Evolutionary conservation across 2,797 vertebrate species (phyloP), one percentile per base, ranked within the genome.

Genomic region (Dendrocincla tyrannina): DNA sequence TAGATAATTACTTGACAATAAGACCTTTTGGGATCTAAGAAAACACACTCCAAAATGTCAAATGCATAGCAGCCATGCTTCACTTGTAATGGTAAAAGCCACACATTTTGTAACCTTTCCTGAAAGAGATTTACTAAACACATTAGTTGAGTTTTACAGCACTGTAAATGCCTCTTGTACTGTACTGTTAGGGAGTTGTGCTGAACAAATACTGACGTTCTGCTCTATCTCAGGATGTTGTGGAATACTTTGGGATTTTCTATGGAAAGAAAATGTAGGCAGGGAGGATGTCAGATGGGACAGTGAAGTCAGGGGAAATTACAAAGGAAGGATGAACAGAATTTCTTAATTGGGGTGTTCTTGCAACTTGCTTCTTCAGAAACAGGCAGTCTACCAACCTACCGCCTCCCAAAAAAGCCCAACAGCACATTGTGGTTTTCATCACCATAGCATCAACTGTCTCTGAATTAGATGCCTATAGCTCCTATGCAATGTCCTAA

Each of bases 11-110:
- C 58, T 59, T 33, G 82, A 69, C 49, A 80, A 91, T 94, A 92
- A 88, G 73, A 86, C 91, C 92, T 91, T 86, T 94, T 42, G 93
- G 30, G 66, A 52, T 78, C 73, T 83, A 12, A 46, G 85, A 91
- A 94, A 93, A 81, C 64, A 76, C 35, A n/a, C 55, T 93, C 16
- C 18, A 62, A 94, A 96, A 94, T 96, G 91, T 92, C 92, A 94
- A 67, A 81, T 53, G 63, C 63, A 64, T 63, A 70, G 79, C 93
- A 92, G 59, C 27, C 47, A 9, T 41, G 76, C 11, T 24, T 84
- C 79, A 93, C 88, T 67, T 90, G 32, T 24, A 56, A 56, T 41
- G 85, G 79, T 69, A 42, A 88, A 89, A 88, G 11, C 47, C 59
- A 30, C 24, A 49, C 44, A 22, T 63, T 47, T 46, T 70, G 52